These are phyloP conservation scores for Bucorvus abyssinicus DNA, from an alignment of 2,797 vertebrate genomes.

Conservation along the genomic window DNA sequence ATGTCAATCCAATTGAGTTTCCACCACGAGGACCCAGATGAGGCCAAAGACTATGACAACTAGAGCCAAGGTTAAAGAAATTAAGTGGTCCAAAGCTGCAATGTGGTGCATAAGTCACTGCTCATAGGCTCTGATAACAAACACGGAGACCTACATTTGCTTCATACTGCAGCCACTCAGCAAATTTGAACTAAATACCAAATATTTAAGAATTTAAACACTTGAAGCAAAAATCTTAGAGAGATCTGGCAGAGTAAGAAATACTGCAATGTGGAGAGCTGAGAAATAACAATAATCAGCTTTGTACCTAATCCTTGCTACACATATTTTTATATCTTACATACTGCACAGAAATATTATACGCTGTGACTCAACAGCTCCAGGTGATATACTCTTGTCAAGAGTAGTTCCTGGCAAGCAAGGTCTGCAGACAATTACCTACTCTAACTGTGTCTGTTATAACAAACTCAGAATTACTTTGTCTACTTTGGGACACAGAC, in stretches of 20 bases:
- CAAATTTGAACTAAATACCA: background rate
- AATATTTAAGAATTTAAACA: background rate
- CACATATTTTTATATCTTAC: background rate
- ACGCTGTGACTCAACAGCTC: background rate
- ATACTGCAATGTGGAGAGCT: background rate
- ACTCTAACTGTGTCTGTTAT: background rate
- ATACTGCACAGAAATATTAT: background rate
- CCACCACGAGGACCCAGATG: background rate
- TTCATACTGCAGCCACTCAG: background rate
- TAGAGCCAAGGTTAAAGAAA: background rate
- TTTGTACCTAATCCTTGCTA: background rate
- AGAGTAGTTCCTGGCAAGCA: background rate
- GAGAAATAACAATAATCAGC: background rate
- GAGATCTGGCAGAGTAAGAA: background rate
- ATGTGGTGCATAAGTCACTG: background rate
- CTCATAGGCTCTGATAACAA: background rate
- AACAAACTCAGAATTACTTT: background rate
- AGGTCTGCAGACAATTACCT: background rate
- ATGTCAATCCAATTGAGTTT: background rate
- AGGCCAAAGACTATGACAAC: background rate
- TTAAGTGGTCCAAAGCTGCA: background rate
- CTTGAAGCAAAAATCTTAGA: background rate
- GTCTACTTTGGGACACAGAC: background rate
- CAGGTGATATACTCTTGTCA: background rate
- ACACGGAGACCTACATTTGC: background rate